These are phyloP conservation scores for Scolanthus callimorphus DNA, from an alignment of 92 coral and sea anemone species.

Conservation along the genomic window DNA sequence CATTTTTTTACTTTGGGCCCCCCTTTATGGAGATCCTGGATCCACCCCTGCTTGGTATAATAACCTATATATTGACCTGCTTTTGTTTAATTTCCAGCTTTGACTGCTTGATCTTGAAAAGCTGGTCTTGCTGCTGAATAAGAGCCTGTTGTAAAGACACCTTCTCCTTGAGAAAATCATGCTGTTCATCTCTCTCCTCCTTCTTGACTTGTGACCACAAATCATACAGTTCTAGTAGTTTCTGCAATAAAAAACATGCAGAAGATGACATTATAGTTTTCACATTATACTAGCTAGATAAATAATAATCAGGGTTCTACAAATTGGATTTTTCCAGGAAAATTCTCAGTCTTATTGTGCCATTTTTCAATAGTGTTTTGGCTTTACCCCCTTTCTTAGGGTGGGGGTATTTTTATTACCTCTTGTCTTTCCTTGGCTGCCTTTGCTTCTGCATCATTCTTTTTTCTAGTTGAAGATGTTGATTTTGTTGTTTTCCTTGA, in stretches of 20 bases:
- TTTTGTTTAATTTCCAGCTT: constrained; percentile 43
- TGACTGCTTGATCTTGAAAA: constrained; percentile 56
- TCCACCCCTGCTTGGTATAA: too few species aligned
- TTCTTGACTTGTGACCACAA: constrained; percentile 89
- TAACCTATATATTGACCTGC: too few species aligned
- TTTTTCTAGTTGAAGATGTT: constrained; percentile 26
- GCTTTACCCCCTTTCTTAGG: too few species aligned
- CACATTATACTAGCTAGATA: background rate
- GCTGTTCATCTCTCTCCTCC: constrained; percentile 72
- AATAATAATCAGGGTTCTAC: too few species aligned
- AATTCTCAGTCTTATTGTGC: too few species aligned
- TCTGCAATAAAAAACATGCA: constrained; percentile 30
- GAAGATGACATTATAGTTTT: background rate
- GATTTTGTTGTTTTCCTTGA: constrained; percentile 43
- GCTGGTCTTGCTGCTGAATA: constrained; percentile 79
- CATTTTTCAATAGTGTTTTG: too few species aligned
- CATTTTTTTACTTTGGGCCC: too few species aligned
- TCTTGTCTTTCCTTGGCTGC: constrained; percentile 85
- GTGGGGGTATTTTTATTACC: constrained; percentile 16
- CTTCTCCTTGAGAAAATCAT: constrained; percentile 66
- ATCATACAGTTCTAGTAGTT: constrained; percentile 64
- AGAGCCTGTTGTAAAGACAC: constrained; percentile 86
- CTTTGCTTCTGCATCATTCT: constrained; percentile 65
- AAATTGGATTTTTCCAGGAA: too few species aligned
- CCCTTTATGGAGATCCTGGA: too few species aligned